These are phyloP conservation scores for Dicrostonyx torquatus DNA, from an alignment of 2,797 vertebrate genomes.

Conservation along the genomic window DNA sequence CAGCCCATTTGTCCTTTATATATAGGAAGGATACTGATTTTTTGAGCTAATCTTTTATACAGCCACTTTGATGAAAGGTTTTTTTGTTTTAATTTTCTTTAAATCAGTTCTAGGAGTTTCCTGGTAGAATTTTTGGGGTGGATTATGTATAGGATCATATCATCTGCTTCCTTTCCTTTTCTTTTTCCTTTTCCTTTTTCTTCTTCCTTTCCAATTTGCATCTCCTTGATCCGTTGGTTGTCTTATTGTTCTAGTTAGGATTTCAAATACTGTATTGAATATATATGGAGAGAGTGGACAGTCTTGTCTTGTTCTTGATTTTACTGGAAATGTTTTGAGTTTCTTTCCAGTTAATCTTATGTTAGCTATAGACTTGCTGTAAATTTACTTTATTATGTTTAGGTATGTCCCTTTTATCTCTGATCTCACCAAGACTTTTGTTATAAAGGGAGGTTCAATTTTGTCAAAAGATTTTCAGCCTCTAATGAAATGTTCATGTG, in stretches of 20 bases:
- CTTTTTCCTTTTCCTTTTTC: too few relatives aligned
- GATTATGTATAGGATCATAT: too few relatives aligned
- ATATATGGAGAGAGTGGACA: not conserved
- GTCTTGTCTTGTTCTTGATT: not conserved
- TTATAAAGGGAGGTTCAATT: too few relatives aligned
- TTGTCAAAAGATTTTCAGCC: too few relatives aligned
- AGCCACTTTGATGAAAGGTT: not conserved
- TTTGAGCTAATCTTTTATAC: not conserved
- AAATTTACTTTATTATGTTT: too few relatives aligned
- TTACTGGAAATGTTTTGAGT: not conserved
- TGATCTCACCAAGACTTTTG: too few relatives aligned
- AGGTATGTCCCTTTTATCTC: too few relatives aligned
- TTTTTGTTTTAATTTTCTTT: too few relatives aligned
- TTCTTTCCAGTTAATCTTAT: not conserved
- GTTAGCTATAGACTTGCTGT: not conserved
- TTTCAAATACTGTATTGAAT: not conserved
- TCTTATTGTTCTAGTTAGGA: not conserved
- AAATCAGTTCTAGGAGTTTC: not conserved
- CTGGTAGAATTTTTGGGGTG: not conserved
- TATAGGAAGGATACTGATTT: not conserved
- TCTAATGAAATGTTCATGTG: not conserved
- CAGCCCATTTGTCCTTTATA: not conserved
- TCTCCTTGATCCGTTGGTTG: not conserved
- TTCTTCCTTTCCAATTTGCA: not conserved
- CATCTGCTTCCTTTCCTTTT: not conserved